Conservation (phyloP, 1,140 invertebrate genomes). For the Heliothis virescens region DNA sequence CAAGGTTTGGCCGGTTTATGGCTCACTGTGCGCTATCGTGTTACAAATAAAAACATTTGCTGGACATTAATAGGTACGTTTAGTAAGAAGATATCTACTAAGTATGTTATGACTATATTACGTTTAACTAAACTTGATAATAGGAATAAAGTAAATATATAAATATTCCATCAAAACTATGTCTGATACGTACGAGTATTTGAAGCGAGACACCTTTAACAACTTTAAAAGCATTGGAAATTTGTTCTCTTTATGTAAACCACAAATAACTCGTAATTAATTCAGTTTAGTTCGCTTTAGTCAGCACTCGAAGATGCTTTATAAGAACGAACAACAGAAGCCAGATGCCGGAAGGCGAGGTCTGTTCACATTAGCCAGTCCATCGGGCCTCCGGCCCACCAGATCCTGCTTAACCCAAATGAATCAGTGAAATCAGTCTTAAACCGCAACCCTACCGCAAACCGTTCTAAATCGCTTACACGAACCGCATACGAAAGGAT, state of each 20-base stretch:
- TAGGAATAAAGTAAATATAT: too few species aligned
- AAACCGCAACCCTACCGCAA: conserved; percentile 29
- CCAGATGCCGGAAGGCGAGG: conserved; percentile 1
- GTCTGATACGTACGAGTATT: too few species aligned
- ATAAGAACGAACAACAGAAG: background rate
- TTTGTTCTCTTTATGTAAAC: too few species aligned
- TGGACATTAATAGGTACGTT: background rate
- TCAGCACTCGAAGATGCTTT: background rate
- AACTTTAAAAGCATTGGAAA: too few species aligned
- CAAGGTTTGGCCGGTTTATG: conserved; percentile 7
- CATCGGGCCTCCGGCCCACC: conserved; percentile 3
- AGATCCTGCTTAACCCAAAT: conserved; percentile 22
- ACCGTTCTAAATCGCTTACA: conserved; percentile 21
- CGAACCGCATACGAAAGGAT: conserved; percentile 6
- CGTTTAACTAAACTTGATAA: too few species aligned
- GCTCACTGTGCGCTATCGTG: conserved; percentile 8
- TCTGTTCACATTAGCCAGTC: background rate
- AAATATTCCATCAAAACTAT: too few species aligned
- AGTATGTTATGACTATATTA: too few species aligned
- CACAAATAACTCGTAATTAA: too few species aligned
- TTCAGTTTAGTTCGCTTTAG: too few species aligned
- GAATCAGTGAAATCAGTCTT: conserved; percentile 39
- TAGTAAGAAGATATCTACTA: background rate
- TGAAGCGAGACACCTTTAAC: too few species aligned
- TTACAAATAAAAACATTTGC: conserved; percentile 26